Evolutionary conservation across 1,140 invertebrate genomes (phyloP), one percentile per base, ranked within the genome.

Genomic region (Brevipalpus yothersi): DNA sequence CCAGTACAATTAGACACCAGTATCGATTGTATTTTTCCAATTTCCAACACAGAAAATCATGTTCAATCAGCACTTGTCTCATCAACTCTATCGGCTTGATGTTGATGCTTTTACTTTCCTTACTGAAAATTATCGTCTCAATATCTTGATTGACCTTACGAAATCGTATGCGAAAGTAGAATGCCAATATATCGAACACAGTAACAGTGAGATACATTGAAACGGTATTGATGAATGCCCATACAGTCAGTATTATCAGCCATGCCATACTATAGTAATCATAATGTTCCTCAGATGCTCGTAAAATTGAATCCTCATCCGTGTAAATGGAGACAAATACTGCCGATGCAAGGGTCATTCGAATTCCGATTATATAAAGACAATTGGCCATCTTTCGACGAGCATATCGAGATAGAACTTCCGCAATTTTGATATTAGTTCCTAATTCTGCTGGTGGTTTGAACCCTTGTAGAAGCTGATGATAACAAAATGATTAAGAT

Each of bases 111-210:
- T n/a, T n/a, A 40, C 53, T 43, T 13, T 56, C 58, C 15, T 53
- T 21, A n/a, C 15, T 31, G 49, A 13, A n/a, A 17, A 62, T 62
- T 15, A 62, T 58, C 9, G 39, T 56, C 17, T 62, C 57, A 19
- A 62, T 62, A 23, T 58, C 61, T 42, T 57, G 17, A 56, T 62
- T 62, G 17, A 62, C 60, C 49, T 62, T 62, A 17, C 43, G 51
- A 23, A 41, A 62, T 9, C 61, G 61, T 9, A 56, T 41, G 10
- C 49, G 49, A 58, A 62, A 62, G 41, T 62, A 62, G 40, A 56
- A 59, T 17, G 51, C 60, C 12, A 62, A 19, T 13, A 56, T 54
- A 17, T 62, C 58, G 43, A 62, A 62, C 15, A 40, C 42, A 31
- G 47, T 53, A 9, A 59, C 21, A 21, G 43, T 51, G 21, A 62